Conservation (phyloP, 2,797 vertebrate genomes). For the Anguilla anguilla region DNA sequence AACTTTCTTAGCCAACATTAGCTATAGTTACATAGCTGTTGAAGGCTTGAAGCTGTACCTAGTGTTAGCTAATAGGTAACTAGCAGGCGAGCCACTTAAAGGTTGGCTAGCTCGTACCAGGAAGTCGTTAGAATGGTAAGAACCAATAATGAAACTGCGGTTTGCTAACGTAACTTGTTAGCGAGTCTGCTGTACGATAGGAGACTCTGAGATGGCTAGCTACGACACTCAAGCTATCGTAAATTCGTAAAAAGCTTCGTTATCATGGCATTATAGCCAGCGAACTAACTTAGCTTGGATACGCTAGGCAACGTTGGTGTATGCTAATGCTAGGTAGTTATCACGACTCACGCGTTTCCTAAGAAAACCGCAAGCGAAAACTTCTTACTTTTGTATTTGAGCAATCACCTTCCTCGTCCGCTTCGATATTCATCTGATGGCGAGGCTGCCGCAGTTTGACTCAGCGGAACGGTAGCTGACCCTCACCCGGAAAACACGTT, state of each 20-base stretch:
- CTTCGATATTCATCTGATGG: constrained; percentile 51
- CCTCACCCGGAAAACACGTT: constrained; percentile 59
- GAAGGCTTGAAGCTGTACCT: no score
- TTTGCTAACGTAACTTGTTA: no score
- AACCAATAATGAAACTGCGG: no score
- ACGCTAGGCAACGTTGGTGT: background rate
- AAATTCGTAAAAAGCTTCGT: constrained; percentile 2
- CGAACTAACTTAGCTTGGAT: constrained; percentile 4
- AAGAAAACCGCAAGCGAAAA: constrained; percentile 37
- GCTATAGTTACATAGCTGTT: background rate
- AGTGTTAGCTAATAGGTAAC: background rate
- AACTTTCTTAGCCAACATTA: background rate
- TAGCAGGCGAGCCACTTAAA: background rate
- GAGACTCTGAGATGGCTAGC: background rate
- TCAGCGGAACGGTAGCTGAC: constrained; percentile 57
- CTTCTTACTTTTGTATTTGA: constrained; percentile 71
- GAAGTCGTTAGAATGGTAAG: no score
- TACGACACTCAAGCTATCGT: background rate
- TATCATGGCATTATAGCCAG: constrained; percentile 1
- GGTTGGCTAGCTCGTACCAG: background rate
- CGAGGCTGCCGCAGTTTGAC: constrained; percentile 42
- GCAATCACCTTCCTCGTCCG: constrained; percentile 73
- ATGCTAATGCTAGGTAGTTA: background rate
- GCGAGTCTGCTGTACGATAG: no score
- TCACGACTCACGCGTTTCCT: background rate